phyloP scores from a whole-genome alignment of 2,888 invertebrate genomes.

The Priapulus caudatus region DNA sequence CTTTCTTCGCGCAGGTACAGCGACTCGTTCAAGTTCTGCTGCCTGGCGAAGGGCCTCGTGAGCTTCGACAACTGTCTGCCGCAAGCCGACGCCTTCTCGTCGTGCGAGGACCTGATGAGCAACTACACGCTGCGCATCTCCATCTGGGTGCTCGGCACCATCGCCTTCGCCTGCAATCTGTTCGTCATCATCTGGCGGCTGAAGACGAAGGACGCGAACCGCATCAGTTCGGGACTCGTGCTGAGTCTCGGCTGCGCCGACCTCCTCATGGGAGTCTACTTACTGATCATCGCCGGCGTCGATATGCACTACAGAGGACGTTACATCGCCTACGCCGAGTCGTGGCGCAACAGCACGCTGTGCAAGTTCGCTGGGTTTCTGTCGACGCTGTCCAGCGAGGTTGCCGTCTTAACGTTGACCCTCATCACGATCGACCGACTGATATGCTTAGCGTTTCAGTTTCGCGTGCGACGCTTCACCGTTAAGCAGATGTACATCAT shows the following conservation, averaged over 20 bases:
- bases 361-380: conserved; percentile 27
- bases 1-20: conserved; percentile 20
- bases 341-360: conserved; percentile 24
- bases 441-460: conserved; percentile 37
- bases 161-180: conserved; percentile 26
- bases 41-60: conserved; percentile 23
- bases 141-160: conserved; percentile 26
- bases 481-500: conserved; percentile 22
- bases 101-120: conserved; percentile 30
- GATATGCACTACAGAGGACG: conserved; percentile 26
- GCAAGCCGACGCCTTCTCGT: conserved; percentile 28
- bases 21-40: conserved; percentile 29
- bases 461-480: conserved; percentile 22
- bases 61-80: conserved; percentile 25
- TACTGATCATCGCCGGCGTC: conserved; percentile 30
- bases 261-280: conserved; percentile 31
- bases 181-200: conserved; percentile 27
- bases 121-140: conserved; percentile 25
- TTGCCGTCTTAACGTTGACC: conserved; percentile 39
- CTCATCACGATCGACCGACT: conserved; percentile 40
- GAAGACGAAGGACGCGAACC: conserved; percentile 25
- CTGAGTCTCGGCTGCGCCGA: conserved; percentile 29
- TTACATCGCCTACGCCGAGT: conserved; percentile 28
- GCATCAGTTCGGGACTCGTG: conserved; percentile 33
- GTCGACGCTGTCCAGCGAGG: conserved; percentile 36